These are phyloP conservation scores for Teleopsis dalmanni DNA, from an alignment of 1,140 invertebrate species.

Conservation along the genomic window DNA sequence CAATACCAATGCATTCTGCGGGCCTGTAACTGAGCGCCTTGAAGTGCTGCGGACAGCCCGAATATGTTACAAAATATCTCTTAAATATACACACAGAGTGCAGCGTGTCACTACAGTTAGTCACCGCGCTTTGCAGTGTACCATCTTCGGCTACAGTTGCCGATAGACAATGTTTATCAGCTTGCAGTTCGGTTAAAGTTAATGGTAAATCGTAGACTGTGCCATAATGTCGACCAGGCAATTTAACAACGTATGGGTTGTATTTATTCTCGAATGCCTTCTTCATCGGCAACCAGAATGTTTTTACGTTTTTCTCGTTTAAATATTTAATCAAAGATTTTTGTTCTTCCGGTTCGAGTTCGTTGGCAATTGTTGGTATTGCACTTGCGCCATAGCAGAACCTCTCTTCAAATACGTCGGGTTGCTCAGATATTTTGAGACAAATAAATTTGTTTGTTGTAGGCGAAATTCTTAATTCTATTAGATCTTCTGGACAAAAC, in stretches of 20 bases:
- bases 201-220: slow-evolving; percentile 12
- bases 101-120: slow-evolving; percentile 16
- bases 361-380: slow-evolving; percentile 10
- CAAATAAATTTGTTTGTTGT: slow-evolving; percentile 14
- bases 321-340: slow-evolving; percentile 14
- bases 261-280: slow-evolving; percentile 16
- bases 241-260: slow-evolving; percentile 23
- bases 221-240: slow-evolving; percentile 32
- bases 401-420: slow-evolving; percentile 20
- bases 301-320: slow-evolving; percentile 15
- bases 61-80: slow-evolving; percentile 16
- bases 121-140: background rate
- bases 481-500: slow-evolving; percentile 21
- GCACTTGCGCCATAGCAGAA: slow-evolving; percentile 26
- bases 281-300: slow-evolving; percentile 33
- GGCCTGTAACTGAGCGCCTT: slow-evolving; percentile 21
- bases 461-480: too few species aligned
- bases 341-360: slow-evolving; percentile 12
- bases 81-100: slow-evolving; percentile 29
- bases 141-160: background rate
- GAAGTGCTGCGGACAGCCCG: slow-evolving; percentile 28
- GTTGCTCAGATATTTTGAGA: slow-evolving; percentile 17
- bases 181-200: slow-evolving; percentile 8
- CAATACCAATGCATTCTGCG: slow-evolving; percentile 21
- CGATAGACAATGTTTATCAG: slow-evolving; percentile 20